Evolutionary conservation across 2,888 invertebrate species (phyloP).

Genomic region (Crossocerus cetratus): DNA sequence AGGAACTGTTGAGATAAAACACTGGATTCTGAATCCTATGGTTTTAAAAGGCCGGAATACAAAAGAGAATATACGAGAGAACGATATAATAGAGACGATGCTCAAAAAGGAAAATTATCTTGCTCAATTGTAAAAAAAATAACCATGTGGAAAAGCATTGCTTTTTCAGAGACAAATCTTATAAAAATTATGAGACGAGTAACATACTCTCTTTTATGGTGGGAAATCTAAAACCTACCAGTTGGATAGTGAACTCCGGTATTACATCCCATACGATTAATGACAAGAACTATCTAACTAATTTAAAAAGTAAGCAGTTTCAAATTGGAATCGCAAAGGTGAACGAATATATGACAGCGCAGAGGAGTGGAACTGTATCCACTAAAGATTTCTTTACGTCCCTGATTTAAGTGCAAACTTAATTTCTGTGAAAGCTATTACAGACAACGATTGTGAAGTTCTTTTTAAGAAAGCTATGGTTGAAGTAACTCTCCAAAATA

Average conservation of each 20-base stretch:
- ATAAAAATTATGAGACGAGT: neutral
- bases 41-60: too few relatives aligned
- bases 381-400: constrained; percentile 7
- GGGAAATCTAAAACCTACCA: neutral
- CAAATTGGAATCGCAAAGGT: constrained; percentile 4
- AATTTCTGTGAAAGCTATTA: constrained; percentile 13
- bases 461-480: neutral
- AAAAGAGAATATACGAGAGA: too few relatives aligned
- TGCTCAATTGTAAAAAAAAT: neutral
- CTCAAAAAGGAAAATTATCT: too few relatives aligned
- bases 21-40: too few relatives aligned
- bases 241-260: neutral
- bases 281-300: neutral
- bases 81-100: too few relatives aligned
- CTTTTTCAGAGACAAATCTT: neutral
- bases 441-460: constrained; percentile 3
- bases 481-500: neutral
- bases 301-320: neutral
- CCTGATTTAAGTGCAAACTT: constrained; percentile 16
- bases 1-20: too few relatives aligned
- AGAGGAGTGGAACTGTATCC: neutral
- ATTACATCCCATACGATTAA: neutral
- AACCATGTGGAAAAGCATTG: constrained; percentile 9
- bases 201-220: neutral
- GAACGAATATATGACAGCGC: constrained; percentile 7